Evolutionary conservation across 1,140 invertebrate genomes (phyloP).

Genomic region (Listronotus oregonensis): DNA sequence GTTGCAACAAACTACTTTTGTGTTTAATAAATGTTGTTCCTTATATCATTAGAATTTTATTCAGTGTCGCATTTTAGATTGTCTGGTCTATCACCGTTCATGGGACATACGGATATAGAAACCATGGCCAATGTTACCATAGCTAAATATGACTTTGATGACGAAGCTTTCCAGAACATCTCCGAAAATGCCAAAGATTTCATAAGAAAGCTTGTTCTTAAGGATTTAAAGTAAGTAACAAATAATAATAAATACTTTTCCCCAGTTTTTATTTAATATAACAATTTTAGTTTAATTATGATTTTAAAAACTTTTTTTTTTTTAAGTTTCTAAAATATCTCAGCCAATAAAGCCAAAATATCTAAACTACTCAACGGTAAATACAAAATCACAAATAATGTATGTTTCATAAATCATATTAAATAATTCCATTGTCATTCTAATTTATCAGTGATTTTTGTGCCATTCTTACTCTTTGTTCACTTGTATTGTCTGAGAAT

Average conservation of each 20-base stretch:
- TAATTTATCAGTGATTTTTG: too few species aligned
- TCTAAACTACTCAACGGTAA: too few species aligned
- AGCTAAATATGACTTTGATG: conserved; percentile 94
- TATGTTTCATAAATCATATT: too few species aligned
- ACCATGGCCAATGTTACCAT: conserved; percentile 97
- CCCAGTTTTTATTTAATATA: conserved; percentile 3
- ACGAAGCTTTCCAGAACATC: conserved; percentile 90
- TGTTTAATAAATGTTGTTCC: too few species aligned
- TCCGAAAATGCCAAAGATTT: conserved; percentile 93
- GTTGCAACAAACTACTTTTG: too few species aligned
- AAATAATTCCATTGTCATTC: too few species aligned
- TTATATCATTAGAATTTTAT: too few species aligned
- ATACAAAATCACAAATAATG: too few species aligned
- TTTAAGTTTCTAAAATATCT: too few species aligned
- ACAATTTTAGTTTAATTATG: neutral
- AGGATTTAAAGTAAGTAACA: conserved; percentile 85
- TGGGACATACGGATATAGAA: conserved; percentile 95
- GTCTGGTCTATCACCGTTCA: conserved; percentile 96
- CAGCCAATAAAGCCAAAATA: too few species aligned
- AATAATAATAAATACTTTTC: neutral
- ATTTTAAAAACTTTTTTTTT: too few species aligned
- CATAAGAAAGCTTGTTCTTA: conserved; percentile 83
- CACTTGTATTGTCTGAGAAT: conserved; percentile 6
- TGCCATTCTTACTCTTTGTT: neutral
- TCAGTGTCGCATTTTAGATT: conserved; percentile 66